Evolutionary conservation across 2,113 vertebrate genomes (phyloP).

Genomic region (Ibidorhyncha struthersii): DNA sequence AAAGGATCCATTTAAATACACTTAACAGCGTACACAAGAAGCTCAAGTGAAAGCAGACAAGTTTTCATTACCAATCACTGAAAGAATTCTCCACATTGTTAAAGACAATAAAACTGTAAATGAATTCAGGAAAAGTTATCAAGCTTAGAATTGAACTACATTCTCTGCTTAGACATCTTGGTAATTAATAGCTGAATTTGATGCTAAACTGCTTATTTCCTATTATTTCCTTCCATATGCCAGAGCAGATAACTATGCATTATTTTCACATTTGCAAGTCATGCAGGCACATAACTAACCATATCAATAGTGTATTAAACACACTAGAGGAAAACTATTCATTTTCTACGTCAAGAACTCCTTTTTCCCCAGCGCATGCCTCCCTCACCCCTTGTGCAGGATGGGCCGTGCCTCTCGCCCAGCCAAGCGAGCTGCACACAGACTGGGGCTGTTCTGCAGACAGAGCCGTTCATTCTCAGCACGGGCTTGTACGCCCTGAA

Average conservation of each 20-base stretch:
- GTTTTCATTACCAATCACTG: neutral
- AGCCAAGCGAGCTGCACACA: neutral
- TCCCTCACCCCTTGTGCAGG: accelerated
- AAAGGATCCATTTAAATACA: neutral
- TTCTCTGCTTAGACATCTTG: neutral
- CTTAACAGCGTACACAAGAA: neutral
- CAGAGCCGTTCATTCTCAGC: neutral
- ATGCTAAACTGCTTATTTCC: neutral
- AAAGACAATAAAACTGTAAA: neutral
- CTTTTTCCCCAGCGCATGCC: neutral
- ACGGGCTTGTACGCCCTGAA: accelerated
- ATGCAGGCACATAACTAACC: neutral
- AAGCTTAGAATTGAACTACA: neutral
- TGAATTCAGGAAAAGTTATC: neutral
- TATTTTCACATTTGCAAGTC: neutral
- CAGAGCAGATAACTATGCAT: neutral
- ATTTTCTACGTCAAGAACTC: neutral
- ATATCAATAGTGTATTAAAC: neutral
- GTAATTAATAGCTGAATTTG: slow-evolving; percentile 1
- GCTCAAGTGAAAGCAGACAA: neutral
- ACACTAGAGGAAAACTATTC: neutral
- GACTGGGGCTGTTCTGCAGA: neutral
- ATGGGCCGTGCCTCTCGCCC: neutral
- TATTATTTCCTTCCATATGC: neutral
- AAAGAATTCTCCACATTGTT: neutral